These are phyloP conservation scores for Rana temporaria DNA, from an alignment of 2,113 vertebrate species.

Conservation along the genomic window DNA sequence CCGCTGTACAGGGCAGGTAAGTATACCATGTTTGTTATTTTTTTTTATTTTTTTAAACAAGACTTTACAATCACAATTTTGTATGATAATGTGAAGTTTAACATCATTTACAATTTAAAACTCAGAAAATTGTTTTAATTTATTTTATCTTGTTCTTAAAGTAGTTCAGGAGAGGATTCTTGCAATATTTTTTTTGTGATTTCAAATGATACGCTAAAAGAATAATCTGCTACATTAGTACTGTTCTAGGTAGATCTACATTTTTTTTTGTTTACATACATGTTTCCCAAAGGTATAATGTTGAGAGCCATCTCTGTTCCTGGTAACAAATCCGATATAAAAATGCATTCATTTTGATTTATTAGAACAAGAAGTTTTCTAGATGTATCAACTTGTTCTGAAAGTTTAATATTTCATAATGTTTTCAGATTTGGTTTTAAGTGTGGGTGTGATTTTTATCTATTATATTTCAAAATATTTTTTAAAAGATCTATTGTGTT, in stretches of 20 bases:
- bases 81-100: background rate
- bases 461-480: no score
- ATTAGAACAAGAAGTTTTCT: no score
- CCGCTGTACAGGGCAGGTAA: no score
- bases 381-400: no score
- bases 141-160: background rate
- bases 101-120: slow-evolving; percentile 2
- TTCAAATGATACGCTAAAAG: slow-evolving; percentile 4
- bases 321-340: background rate
- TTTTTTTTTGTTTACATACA: background rate
- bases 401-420: no score
- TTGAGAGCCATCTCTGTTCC: slow-evolving; percentile 5
- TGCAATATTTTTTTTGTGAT: slow-evolving; percentile 7
- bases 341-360: no score
- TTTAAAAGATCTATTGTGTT: no score
- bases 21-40: no score
- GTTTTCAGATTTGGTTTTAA: no score
- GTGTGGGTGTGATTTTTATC: no score
- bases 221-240: background rate
- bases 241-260: background rate
- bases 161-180: background rate
- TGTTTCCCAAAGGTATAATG: background rate
- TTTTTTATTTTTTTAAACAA: no score
- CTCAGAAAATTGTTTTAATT: background rate
- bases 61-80: no score